Base-by-base conservation (phyloP, 2,888 invertebrate species). In the Phortica okadai region DNA sequence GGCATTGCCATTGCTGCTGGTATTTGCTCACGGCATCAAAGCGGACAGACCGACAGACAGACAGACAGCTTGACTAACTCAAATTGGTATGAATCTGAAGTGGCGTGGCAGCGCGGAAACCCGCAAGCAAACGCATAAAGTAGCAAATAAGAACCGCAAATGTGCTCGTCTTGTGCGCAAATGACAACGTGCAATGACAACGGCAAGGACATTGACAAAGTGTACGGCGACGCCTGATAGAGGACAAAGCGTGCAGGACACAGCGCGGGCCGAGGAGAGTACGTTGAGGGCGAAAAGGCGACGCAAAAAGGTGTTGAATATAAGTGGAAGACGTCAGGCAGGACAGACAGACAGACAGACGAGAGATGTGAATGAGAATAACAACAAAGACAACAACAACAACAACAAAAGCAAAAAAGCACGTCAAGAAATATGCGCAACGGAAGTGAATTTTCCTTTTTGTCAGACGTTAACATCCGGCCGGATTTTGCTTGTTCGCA, bases 121-220 rank as follows among this genome's bases (percentile, higher is more conserved):
- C 80, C 79, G 77, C 81, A 77, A 76, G 79, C 77, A 79, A 81
- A 81, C 86, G 88, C 84, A 88, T 88, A 82, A 85, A 85, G 83
- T 80, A 86, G 79, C 87, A 87, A 81, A 84, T 81, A 86, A 78
- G 79, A 83, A 80, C 87, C 85, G 77, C 88, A 87, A 88, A 80
- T 79, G 82, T 82, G 85, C 79, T 78, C 76, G 78, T 81, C 78
- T 73, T 54, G 72, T 45, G 77, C 76, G 69, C 75, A 66, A 59
- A 50, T 73, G 74, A 76, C 76, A 74, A 76, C 16, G 67, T n/a
- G 59, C 62, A 25, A 62, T 25, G 25, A 14, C 73, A 76, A 70
- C 78, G 56, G 67, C 73, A 77, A 62, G 75, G 73, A 77, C 64
- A 75, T 16, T 25, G 70, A 75, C 44, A 79, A 82, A 77, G 76